Evolutionary conservation across 92 coral and sea anemone genomes (phyloP).

Genomic region (Heteractis magnifica): DNA sequence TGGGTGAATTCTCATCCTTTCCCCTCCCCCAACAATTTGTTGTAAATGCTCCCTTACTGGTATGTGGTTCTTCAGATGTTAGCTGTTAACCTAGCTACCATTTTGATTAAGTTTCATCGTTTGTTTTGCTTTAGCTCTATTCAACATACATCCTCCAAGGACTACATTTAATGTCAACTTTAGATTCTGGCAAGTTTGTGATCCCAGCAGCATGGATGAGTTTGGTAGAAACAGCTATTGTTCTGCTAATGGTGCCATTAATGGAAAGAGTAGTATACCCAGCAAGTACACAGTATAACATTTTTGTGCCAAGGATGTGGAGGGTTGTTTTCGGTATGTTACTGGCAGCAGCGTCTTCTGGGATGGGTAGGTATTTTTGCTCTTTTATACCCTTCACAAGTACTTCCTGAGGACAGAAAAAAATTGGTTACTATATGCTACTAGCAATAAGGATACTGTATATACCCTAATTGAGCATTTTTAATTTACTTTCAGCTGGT

Average conservation of each 20-base stretch:
- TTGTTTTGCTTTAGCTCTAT: constrained; percentile 53
- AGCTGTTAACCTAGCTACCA: too few species aligned
- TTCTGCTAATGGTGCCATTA: constrained; percentile 69
- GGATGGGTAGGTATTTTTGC: constrained; percentile 55
- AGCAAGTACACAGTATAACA: constrained; percentile 47
- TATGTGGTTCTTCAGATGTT: too few species aligned
- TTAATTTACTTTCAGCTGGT: constrained; percentile 61
- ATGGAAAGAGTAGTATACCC: constrained; percentile 87
- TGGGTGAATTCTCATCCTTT: too few species aligned
- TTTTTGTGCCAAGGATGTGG: constrained; percentile 60
- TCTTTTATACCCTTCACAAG: not conserved
- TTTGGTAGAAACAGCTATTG: constrained; percentile 65
- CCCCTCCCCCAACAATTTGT: too few species aligned
- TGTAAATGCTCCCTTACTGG: too few species aligned
- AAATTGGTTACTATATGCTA: not conserved
- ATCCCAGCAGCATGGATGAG: constrained; percentile 94
- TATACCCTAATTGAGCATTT: not conserved
- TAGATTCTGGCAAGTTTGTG: constrained; percentile 42
- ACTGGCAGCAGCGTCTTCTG: constrained; percentile 75
- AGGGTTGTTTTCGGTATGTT: constrained; percentile 79
- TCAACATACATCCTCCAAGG: constrained; percentile 94
- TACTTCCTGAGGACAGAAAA: too few species aligned
- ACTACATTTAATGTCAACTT: constrained; percentile 60
- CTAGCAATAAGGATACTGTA: not conserved
- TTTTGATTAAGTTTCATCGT: not conserved